A percentile compares a stretch with the other conserved stretches of the same genome.
phyloP scores from a whole-genome alignment of 92 coral and sea anemone genomes.

The Zoanthus gigantus region DNA sequence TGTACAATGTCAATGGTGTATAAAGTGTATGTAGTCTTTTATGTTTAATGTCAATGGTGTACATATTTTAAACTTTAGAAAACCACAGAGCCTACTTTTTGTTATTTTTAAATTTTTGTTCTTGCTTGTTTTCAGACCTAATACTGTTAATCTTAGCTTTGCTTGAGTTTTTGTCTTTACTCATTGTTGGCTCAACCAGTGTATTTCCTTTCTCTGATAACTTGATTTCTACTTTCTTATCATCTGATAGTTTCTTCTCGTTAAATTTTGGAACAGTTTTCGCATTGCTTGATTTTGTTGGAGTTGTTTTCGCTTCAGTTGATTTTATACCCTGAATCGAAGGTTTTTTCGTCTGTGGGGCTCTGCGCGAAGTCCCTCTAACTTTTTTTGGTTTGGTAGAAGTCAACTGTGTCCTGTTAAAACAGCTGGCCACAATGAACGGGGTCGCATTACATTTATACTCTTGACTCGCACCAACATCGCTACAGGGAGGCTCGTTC shows the following conservation, averaged over 20 bases:
- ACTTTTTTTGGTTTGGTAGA: constrained; percentile 5
- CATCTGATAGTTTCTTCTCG: background rate
- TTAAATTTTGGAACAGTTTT: constrained; percentile 4
- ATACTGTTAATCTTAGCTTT: background rate
- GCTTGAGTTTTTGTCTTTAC: background rate
- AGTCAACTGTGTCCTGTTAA: constrained; percentile 82
- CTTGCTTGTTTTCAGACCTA: background rate
- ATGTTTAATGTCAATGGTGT: background rate
- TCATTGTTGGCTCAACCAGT: background rate
- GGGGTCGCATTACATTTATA: constrained; percentile 93
- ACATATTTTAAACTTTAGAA: background rate
- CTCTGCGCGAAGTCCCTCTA: constrained; percentile 4
- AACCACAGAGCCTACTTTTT: background rate
- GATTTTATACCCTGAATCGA: constrained; percentile 9
- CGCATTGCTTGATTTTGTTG: constrained; percentile 22
- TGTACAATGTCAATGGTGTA: background rate
- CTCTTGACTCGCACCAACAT: constrained; percentile 64
- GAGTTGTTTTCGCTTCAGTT: background rate
- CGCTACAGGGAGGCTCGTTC: constrained; percentile 88
- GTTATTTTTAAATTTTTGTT: background rate
- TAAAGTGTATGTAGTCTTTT: background rate
- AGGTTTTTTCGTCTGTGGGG: constrained; percentile 19
- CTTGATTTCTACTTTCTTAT: background rate
- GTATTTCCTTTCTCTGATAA: constrained; percentile 1
- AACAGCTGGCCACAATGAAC: constrained; percentile 93